Evolutionary conservation across 2,113 vertebrate genomes (phyloP).

Genomic region (Typhlomys cinereus): DNA sequence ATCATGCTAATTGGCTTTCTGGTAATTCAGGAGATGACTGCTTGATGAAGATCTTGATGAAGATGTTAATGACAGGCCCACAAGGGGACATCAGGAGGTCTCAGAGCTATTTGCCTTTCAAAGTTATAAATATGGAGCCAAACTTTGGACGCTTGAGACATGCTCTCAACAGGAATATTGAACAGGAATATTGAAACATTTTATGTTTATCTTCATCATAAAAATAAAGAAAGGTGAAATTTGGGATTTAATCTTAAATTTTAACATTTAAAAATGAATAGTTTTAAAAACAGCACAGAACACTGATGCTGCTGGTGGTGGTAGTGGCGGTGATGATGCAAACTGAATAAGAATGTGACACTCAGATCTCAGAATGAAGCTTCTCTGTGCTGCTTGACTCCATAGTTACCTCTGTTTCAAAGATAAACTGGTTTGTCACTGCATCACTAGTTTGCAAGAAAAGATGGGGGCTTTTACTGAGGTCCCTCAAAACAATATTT

Average conservation of each 20-base stretch:
- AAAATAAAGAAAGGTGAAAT: not conserved
- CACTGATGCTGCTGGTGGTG: too few relatives aligned
- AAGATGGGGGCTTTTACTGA: too few relatives aligned
- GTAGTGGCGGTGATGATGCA: not conserved
- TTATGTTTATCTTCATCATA: not conserved
- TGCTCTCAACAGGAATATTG: constrained; percentile 30
- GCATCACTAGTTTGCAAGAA: too few relatives aligned
- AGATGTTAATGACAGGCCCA: constrained; percentile 56
- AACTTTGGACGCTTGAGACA: constrained; percentile 46
- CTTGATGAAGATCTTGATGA: constrained; percentile 72
- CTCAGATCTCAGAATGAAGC: not conserved
- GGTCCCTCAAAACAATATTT: not conserved
- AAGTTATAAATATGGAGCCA: constrained; percentile 20
- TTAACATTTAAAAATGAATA: not conserved
- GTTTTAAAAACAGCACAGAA: too few relatives aligned
- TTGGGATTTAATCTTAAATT: not conserved
- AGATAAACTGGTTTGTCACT: not conserved
- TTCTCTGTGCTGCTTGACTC: not conserved
- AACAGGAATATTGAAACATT: not conserved
- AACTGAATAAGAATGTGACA: not conserved
- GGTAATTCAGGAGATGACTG: constrained; percentile 60
- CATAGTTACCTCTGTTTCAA: not conserved
- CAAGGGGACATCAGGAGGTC: not conserved
- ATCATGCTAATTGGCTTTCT: constrained; percentile 70
- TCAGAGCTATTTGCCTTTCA: not conserved